A percentile compares a stretch with the other conserved stretches of the same genome.
Conservation (phyloP, 2,888 invertebrate genomes). For the Falcaria lacertinaria region DNA sequence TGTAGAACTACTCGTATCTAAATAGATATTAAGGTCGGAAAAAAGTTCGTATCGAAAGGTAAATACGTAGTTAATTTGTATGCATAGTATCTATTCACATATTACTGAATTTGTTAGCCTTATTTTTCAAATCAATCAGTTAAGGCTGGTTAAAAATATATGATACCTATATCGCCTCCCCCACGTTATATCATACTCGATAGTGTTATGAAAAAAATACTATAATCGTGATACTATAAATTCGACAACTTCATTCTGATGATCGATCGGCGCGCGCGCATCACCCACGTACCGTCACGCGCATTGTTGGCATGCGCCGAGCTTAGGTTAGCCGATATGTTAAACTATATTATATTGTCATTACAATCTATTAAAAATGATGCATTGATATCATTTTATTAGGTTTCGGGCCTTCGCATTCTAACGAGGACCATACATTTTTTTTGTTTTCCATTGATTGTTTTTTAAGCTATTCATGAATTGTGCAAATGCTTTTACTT, state of each 20-base stretch:
- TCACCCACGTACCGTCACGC: constrained; percentile 67
- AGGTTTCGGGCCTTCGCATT: constrained; percentile 13
- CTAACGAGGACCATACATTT: too few relatives aligned
- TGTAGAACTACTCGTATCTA: not conserved
- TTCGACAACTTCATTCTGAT: constrained; percentile 64
- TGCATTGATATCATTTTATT: constrained; percentile 21
- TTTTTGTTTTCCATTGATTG: too few relatives aligned
- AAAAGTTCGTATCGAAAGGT: not conserved
- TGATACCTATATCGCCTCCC: constrained; percentile 12
- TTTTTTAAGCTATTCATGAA: too few relatives aligned
- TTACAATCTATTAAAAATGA: constrained; percentile 24
- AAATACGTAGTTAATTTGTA: too few relatives aligned
- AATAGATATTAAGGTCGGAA: not conserved
- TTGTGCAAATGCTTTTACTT: too few relatives aligned
- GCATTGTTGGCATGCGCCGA: constrained; percentile 31
- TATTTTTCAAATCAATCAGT: too few relatives aligned
- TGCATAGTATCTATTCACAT: too few relatives aligned
- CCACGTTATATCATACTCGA: constrained; percentile 38
- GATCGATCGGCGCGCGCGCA: constrained; percentile 58
- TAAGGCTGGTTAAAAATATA: too few relatives aligned
- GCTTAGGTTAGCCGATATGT: constrained; percentile 20
- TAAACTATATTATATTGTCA: constrained; percentile 31
- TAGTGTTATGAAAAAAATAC: constrained; percentile 52
- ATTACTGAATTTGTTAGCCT: constrained; percentile 12
- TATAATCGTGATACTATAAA: constrained; percentile 51